Evolutionary conservation across 1,140 invertebrate species (phyloP).

Genomic region (Drosophila kepulauana): DNA sequence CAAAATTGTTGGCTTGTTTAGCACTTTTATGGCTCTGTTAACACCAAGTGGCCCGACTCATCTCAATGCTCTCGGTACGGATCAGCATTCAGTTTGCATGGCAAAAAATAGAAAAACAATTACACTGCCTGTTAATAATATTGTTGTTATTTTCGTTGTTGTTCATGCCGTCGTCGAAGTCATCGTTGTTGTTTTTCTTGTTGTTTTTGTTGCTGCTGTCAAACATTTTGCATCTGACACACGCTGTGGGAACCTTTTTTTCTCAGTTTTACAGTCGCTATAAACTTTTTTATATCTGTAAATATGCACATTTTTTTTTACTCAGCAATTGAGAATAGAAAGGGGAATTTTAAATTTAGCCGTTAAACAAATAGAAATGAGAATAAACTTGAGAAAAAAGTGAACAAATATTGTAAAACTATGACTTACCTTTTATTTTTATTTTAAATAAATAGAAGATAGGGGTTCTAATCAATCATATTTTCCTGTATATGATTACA

Average conservation of each 20-base stretch:
- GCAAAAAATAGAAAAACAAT: slow-evolving; percentile 64
- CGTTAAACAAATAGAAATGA: too few relatives aligned
- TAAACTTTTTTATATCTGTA: slow-evolving; percentile 49
- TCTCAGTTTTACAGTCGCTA: slow-evolving; percentile 67
- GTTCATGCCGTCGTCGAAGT: neutral
- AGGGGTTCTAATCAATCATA: too few relatives aligned
- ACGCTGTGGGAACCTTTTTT: slow-evolving; percentile 75
- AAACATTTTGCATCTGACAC: slow-evolving; percentile 60
- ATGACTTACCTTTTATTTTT: too few relatives aligned
- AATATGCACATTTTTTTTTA: slow-evolving; percentile 38
- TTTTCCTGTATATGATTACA: neutral
- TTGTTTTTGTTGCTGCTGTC: slow-evolving; percentile 17
- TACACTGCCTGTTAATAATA: slow-evolving; percentile 64
- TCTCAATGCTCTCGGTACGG: slow-evolving; percentile 12
- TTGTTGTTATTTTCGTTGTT: slow-evolving; percentile 23
- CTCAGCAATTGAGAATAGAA: neutral
- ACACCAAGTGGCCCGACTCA: slow-evolving; percentile 33
- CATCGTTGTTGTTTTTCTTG: neutral
- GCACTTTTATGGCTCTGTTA: slow-evolving; percentile 75
- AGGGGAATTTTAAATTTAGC: neutral
- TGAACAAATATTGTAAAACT: slow-evolving; percentile 15
- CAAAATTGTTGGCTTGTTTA: slow-evolving; percentile 70
- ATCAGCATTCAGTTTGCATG: slow-evolving; percentile 36
- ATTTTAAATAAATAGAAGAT: too few relatives aligned
- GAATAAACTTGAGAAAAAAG: neutral